These are phyloP conservation scores for Saguinus midas DNA, from an alignment of 2,113 vertebrate species.

Conservation along the genomic window DNA sequence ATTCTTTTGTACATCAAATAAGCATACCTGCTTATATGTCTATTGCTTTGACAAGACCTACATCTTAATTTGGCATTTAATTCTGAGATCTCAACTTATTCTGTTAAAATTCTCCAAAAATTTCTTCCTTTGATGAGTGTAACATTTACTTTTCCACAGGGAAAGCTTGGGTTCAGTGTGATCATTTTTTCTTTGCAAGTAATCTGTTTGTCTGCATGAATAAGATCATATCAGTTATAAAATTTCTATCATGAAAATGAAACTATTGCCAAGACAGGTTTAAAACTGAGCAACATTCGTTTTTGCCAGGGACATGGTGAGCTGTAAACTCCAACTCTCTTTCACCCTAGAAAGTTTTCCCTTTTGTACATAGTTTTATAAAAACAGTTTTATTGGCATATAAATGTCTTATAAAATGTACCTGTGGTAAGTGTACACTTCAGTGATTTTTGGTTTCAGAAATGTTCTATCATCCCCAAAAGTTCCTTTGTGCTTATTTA, in stretches of 20 bases:
- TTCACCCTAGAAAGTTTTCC: background rate
- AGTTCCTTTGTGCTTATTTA: background rate
- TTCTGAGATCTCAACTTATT: constrained; percentile 13
- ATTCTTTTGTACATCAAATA: background rate
- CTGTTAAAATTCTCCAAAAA: constrained; percentile 14
- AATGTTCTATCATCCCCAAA: background rate
- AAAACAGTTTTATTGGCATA: background rate
- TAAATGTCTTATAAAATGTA: background rate
- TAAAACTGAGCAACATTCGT: background rate
- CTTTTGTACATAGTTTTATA: background rate
- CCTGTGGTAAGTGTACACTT: background rate
- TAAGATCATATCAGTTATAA: constrained; percentile 1
- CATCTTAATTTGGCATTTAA: background rate
- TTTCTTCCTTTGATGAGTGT: background rate
- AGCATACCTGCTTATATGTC: background rate
- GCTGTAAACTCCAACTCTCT: background rate
- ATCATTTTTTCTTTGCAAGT: background rate
- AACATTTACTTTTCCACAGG: constrained; percentile 1
- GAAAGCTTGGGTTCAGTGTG: background rate
- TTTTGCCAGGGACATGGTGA: background rate
- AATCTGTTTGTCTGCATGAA: background rate
- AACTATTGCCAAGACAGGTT: constrained; percentile 9
- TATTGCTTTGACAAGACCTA: background rate
- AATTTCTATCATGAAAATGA: constrained; percentile 38
- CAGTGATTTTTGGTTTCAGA: background rate